These are phyloP conservation scores for Tridacna gigas DNA, from an alignment of 2,888 invertebrate species.

Conservation along the genomic window DNA sequence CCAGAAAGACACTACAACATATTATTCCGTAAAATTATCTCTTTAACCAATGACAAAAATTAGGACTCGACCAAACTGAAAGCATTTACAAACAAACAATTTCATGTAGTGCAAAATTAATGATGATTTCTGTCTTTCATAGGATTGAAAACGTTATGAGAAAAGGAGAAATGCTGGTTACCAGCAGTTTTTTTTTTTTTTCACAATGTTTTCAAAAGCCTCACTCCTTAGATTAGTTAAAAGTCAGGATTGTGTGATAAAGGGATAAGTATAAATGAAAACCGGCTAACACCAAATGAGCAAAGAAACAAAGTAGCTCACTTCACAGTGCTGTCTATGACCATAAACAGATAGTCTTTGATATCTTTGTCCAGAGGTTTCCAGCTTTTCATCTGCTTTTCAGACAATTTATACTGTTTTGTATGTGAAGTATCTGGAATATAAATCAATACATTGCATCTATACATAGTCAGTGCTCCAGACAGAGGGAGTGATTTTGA, in stretches of 20 bases:
- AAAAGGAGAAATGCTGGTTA: too few species aligned
- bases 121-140: too few species aligned
- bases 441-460: neutral
- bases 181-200: too few species aligned
- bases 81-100: too few species aligned
- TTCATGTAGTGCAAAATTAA: too few species aligned
- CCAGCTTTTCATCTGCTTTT: conserved; percentile 41
- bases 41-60: too few species aligned
- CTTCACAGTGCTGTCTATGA: conserved; percentile 38
- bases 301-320: conserved; percentile 2
- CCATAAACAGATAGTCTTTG: conserved; percentile 27
- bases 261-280: neutral
- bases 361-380: conserved; percentile 36
- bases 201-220: neutral
- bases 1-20: too few species aligned
- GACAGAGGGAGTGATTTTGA: too few species aligned
- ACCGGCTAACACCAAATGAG: neutral
- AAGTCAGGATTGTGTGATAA: neutral
- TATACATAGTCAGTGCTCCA: too few species aligned
- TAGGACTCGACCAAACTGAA: too few species aligned
- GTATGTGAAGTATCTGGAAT: neutral
- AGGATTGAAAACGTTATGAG: too few species aligned
- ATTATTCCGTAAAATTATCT: too few species aligned
- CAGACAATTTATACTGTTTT: conserved; percentile 37
- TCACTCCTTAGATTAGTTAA: neutral